These are phyloP conservation scores for Heptranchias perlo DNA, from an alignment of 2,113 vertebrate genomes.

Conservation along the genomic window DNA sequence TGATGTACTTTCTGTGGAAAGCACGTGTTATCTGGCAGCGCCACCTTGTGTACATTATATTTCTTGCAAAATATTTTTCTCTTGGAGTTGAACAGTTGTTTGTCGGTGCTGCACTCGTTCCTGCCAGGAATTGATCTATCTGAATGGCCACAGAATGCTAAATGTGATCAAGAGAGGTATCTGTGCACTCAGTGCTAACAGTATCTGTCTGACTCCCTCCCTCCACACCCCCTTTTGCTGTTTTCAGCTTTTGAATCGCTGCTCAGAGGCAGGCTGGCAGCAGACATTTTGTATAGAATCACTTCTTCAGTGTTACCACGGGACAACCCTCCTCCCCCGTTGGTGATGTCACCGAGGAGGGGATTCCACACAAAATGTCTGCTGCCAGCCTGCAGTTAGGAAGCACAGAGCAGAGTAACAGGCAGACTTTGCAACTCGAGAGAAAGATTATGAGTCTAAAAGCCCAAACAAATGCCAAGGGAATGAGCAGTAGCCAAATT, in stretches of 20 bases:
- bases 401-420: neutral
- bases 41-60: neutral
- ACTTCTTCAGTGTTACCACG: neutral
- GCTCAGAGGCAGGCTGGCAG: neutral
- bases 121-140: neutral
- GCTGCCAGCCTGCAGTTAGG: neutral
- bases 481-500: no score
- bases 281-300: neutral
- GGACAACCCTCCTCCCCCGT: neutral
- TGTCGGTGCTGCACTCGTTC: neutral
- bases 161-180: neutral
- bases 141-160: no score
- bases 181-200: no score
- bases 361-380: conserved; percentile 26
- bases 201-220: neutral
- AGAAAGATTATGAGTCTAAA: no score
- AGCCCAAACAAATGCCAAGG: no score
- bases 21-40: neutral
- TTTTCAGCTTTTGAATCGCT: neutral
- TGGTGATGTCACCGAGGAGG: neutral
- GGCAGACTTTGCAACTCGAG: no score
- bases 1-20: neutral
- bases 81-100: neutral
- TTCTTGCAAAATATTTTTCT: neutral
- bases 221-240: neutral